phyloP scores from a whole-genome alignment of 2,797 vertebrate species.

The Phoeniculus purpureus region DNA sequence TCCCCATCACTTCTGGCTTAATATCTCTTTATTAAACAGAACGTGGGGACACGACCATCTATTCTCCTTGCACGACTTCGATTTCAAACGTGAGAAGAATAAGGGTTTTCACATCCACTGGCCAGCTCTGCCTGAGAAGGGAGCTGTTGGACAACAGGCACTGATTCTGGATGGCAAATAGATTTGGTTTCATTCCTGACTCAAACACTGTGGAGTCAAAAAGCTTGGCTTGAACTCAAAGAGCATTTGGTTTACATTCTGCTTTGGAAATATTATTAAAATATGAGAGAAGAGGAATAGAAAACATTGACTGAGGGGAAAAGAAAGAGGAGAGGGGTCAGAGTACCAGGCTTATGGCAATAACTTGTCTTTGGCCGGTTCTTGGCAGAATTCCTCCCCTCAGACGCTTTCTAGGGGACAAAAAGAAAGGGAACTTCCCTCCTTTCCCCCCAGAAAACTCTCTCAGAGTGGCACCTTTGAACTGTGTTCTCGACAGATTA shows the following conservation, averaged over 20 bases:
- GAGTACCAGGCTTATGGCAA: not conserved
- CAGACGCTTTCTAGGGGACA: not conserved
- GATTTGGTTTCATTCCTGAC: constrained; percentile 35
- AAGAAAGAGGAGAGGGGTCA: constrained; percentile 2
- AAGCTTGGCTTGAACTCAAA: constrained; percentile 57
- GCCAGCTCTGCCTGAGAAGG: not conserved
- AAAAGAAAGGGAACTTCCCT: not conserved
- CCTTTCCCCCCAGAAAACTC: rapidly evolving
- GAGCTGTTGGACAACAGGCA: constrained; percentile 10
- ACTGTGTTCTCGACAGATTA: not conserved
- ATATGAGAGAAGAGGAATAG: constrained; percentile 32
- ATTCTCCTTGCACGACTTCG: not conserved
- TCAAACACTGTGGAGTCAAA: constrained; percentile 36
- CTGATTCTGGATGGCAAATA: constrained; percentile 40
- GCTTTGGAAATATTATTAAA: constrained; percentile 53
- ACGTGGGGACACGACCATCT: not conserved
- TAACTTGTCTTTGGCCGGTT: not conserved
- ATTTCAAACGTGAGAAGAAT: not conserved
- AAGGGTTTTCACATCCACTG: not conserved
- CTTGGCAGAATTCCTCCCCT: not conserved
- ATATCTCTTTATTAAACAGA: not conserved
- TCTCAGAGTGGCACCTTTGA: not conserved
- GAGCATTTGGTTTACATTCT: constrained; percentile 57
- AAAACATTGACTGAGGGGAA: constrained; percentile 10
- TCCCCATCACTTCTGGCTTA: not conserved